phyloP scores from a whole-genome alignment of 2,113 vertebrate species.

The Hippolais icterina region DNA sequence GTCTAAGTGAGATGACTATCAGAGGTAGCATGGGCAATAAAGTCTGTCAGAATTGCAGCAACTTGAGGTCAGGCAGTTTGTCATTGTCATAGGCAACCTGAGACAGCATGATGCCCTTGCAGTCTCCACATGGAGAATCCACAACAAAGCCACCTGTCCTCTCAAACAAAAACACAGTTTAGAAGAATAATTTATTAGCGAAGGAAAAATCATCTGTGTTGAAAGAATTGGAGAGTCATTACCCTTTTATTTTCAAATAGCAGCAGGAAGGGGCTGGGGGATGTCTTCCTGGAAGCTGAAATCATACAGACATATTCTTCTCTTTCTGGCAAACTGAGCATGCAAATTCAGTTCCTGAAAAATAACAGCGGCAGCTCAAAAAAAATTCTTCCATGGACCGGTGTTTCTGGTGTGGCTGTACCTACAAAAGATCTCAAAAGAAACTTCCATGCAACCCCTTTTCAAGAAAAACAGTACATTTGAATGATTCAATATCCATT shows the following conservation, averaged over 20 bases:
- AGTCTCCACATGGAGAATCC: neutral
- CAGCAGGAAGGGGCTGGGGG: neutral
- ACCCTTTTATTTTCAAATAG: neutral
- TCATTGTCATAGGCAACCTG: neutral
- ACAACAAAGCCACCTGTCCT: neutral
- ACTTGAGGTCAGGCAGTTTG: neutral
- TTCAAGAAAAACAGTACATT: neutral
- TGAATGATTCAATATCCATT: neutral
- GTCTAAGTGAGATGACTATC: too few relatives aligned
- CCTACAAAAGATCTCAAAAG: neutral
- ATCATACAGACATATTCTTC: neutral
- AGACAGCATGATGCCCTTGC: neutral
- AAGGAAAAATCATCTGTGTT: neutral
- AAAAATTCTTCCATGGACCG: neutral
- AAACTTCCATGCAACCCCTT: neutral
- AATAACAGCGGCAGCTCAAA: neutral
- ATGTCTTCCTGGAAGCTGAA: neutral
- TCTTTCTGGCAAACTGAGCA: neutral
- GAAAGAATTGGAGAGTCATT: neutral
- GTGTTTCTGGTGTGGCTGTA: neutral
- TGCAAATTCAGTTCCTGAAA: neutral
- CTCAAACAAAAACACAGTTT: neutral
- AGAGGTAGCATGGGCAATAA: neutral
- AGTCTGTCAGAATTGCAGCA: neutral
- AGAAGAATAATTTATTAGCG: neutral